phyloP scores from a whole-genome alignment of 1,140 invertebrate species.

The Asbolus verrucosus region DNA sequence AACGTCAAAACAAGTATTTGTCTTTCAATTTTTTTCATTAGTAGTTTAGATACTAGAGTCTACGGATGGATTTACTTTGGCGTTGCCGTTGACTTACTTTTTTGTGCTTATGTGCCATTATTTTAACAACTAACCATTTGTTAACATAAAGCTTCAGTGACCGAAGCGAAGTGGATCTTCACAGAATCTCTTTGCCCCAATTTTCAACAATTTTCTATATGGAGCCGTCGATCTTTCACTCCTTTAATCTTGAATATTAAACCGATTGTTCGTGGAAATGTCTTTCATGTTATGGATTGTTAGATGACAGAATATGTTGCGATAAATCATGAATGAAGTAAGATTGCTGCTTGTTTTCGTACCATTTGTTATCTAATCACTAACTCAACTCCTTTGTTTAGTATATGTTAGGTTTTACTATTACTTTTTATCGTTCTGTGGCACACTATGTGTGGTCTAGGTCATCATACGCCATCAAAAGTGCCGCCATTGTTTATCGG shows the following conservation, averaged over 20 bases:
- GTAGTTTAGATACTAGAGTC: slow-evolving; percentile 23
- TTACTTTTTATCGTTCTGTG: too few species aligned
- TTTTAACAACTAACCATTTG: slow-evolving; percentile 27
- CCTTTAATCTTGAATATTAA: too few species aligned
- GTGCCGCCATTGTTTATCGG: too few species aligned
- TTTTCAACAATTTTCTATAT: not conserved
- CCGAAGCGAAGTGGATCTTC: not conserved
- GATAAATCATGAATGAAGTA: too few species aligned
- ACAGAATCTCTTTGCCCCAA: too few species aligned
- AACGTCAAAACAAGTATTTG: slow-evolving; percentile 20
- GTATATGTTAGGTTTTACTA: not conserved
- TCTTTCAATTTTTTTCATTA: slow-evolving; percentile 16
- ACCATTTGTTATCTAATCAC: not conserved
- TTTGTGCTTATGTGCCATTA: slow-evolving; percentile 21
- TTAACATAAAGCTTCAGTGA: not conserved
- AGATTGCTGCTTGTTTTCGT: not conserved
- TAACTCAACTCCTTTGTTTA: not conserved
- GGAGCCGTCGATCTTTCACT: too few species aligned
- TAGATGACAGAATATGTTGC: too few species aligned
- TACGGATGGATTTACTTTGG: slow-evolving; percentile 5
- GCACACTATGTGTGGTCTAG: too few species aligned
- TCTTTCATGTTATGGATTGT: too few species aligned
- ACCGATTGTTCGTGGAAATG: too few species aligned
- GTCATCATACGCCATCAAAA: too few species aligned
- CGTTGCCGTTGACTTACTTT: slow-evolving; percentile 13